Evolutionary conservation across 1,140 invertebrate species (phyloP), one percentile per base, ranked within the genome.

Genomic region (Psilanteris sp.): DNA sequence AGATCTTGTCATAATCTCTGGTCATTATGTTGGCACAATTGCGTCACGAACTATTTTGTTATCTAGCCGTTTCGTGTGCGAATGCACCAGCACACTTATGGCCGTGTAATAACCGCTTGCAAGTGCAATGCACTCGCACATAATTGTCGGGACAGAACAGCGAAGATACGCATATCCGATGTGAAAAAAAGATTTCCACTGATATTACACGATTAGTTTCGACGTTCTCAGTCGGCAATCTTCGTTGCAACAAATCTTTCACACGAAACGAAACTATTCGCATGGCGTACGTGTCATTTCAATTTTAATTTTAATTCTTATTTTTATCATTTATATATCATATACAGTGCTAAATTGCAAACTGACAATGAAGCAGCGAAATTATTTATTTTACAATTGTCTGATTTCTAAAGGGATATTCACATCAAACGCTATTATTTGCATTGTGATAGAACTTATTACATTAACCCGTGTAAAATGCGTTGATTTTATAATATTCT

Each of bases 11-110:
- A 52, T 32, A 13, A 34, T 29, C 16, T 27, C 15, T 16, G 37
- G 8, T 32, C 27, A 18, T 57, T 57, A 32, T 57, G 16, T 16
- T 16, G 37, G 52, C 0, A 6, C 0, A 22, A 57, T 70, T 70
- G 37, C 66, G 36, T 44, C 34, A 61, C 27, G 32, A 36, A 37
- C 43, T 41, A 50, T 68, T 68, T 68, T 68, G 41, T 68, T 68
- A 43, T 68, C 34, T 22, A 9, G 29, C 1, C 10, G 43, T 57
- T 57, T 68, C 39, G 43, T 50, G 4, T 52, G 43, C 27, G 54
- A 44, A 67, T 67, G 62, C 20, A 13, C 24, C 15, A 48, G 14
- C 36, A 54, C 37, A 22, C 55, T 66, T 54, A 66, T 37, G 36
- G 15, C 15, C 43, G 52, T 32, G 29, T 59, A 57, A 59, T 61